These are phyloP conservation scores for Columbina picui DNA, from an alignment of 2,113 vertebrate species.

Conservation along the genomic window DNA sequence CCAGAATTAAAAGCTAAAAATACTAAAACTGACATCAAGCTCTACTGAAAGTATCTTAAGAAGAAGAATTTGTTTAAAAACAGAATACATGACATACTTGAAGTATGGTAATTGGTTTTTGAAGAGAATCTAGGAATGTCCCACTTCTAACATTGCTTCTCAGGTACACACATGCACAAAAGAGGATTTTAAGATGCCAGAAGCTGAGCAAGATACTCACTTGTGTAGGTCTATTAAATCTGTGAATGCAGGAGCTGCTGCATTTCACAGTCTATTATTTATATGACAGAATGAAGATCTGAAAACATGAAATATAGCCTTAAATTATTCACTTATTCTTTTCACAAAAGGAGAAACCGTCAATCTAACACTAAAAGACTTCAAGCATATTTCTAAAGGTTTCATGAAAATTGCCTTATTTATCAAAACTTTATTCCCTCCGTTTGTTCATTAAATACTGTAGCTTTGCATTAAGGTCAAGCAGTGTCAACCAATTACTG, in stretches of 20 bases:
- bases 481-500: conserved; percentile 76
- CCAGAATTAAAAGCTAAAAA: not conserved
- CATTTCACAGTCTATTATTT: conserved; percentile 71
- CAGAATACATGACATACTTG: not conserved
- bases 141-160: not conserved
- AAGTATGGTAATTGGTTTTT: not conserved
- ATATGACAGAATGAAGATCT: conserved; percentile 71
- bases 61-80: conserved; percentile 45
- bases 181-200: conserved; percentile 22
- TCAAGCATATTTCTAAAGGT: conserved; percentile 69
- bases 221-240: conserved; percentile 52
- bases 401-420: conserved; percentile 75
- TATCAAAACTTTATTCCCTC: conserved; percentile 76
- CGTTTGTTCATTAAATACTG: conserved; percentile 77
- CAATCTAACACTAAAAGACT: conserved; percentile 75
- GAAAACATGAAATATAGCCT: conserved; percentile 74
- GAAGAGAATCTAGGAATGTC: not conserved
- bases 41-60: conserved; percentile 38
- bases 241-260: conserved; percentile 36
- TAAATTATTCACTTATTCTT: conserved; percentile 77
- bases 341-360: conserved; percentile 67
- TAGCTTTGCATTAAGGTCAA: conserved; percentile 72
- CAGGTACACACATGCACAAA: not conserved
- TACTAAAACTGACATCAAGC: not conserved
- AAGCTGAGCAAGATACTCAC: conserved; percentile 6